Conservation (phyloP, 2,797 vertebrate genomes). For the Eremophila alpestris region DNA sequence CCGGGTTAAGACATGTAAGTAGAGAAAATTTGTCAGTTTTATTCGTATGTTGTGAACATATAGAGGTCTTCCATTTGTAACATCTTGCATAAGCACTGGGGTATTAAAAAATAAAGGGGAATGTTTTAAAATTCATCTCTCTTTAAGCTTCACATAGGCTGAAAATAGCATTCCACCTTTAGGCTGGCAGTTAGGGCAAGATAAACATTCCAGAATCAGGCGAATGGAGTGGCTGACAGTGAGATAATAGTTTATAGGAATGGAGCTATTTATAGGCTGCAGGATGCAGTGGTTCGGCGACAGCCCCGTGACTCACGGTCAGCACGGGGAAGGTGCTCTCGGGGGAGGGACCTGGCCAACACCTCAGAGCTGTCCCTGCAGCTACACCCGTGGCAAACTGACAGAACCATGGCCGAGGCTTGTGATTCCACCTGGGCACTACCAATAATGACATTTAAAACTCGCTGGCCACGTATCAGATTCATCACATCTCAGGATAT, state of each 20-base stretch:
- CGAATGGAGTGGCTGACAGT: neutral
- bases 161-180: conserved; percentile 7
- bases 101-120: neutral
- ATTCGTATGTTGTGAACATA: neutral
- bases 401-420: rapidly evolving
- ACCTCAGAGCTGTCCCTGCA: neutral
- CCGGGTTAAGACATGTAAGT: neutral
- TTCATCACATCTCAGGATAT: neutral
- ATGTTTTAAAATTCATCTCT: neutral
- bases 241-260: conserved; percentile 14
- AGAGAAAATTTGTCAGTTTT: neutral
- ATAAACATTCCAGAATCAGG: conserved; percentile 16
- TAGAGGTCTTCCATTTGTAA: neutral
- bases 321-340: neutral
- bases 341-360: neutral
- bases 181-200: neutral
- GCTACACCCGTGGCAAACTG: neutral
- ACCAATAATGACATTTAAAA: neutral
- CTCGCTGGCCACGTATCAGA: neutral
- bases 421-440: neutral
- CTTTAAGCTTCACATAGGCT: neutral
- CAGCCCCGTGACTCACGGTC: neutral
- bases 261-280: conserved; percentile 18
- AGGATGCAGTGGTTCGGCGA: neutral
- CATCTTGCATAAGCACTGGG: neutral